Percentiles rank a stretch among this genome's conserved stretches.
Evolutionary conservation across 2,113 vertebrate genomes (phyloP).

Genomic region (Chloebia gouldiae): DNA sequence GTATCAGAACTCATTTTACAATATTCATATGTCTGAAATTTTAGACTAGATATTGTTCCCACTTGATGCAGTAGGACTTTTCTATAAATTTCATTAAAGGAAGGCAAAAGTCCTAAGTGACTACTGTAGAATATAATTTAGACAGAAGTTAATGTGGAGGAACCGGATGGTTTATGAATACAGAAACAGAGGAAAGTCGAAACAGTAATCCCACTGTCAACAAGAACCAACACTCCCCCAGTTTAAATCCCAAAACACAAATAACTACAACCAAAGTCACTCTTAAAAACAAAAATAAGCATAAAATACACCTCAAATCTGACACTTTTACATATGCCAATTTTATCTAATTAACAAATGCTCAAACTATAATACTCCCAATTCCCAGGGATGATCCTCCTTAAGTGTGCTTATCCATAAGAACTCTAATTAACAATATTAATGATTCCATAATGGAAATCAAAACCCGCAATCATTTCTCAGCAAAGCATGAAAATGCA

Average conservation of each 20-base stretch:
- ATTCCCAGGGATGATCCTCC: conserved; percentile 66
- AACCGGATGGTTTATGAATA: background rate
- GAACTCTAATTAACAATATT: conserved; percentile 67
- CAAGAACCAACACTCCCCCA: background rate
- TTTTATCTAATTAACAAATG: conserved; percentile 52
- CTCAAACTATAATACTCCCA: conserved; percentile 56
- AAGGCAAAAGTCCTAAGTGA: background rate
- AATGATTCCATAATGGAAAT: conserved; percentile 63
- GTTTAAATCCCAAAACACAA: background rate
- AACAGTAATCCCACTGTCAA: background rate
- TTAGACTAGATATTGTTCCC: background rate
- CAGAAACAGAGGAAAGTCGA: background rate
- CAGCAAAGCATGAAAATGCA: conserved; percentile 58
- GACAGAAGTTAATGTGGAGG: background rate
- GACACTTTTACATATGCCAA: background rate
- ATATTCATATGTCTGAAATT: background rate
- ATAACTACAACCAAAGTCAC: background rate
- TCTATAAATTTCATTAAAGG: background rate
- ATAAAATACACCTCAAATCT: conserved; percentile 18
- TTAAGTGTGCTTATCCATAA: conserved; percentile 63
- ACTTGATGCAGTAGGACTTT: background rate
- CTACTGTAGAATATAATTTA: background rate
- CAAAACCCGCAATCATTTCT: conserved; percentile 65
- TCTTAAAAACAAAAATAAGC: background rate
- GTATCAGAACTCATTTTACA: background rate